phyloP scores from a whole-genome alignment of 1,140 invertebrate species.

The Drosophila aff. region DNA sequence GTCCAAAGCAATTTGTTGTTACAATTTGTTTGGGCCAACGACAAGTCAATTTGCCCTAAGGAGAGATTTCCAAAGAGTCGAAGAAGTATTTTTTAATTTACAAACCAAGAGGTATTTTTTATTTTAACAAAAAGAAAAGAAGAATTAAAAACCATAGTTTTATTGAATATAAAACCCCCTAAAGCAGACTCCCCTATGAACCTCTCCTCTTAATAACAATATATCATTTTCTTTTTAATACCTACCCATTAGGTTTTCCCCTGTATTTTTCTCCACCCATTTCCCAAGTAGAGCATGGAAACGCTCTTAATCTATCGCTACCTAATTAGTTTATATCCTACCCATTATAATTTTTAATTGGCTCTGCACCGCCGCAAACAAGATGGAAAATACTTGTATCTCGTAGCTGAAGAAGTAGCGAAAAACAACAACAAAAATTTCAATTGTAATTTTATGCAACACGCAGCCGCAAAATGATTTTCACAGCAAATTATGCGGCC shows the following conservation, averaged over 20 bases:
- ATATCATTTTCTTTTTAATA: neutral
- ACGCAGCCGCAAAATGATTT: constrained; percentile 78
- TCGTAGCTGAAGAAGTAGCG: neutral
- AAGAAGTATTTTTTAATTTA: neutral
- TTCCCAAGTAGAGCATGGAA: constrained; percentile 50
- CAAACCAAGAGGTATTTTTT: neutral
- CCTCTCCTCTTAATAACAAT: neutral
- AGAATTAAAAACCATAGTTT: neutral
- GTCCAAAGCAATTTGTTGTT: constrained; percentile 74
- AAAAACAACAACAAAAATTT: constrained; percentile 31
- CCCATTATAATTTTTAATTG: constrained; percentile 71
- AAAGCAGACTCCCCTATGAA: neutral
- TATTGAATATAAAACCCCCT: neutral
- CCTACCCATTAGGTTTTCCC: neutral
- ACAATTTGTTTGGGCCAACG: constrained; percentile 67
- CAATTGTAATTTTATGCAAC: constrained; percentile 81
- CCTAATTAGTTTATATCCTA: constrained; percentile 59
- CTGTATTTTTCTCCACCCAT: constrained; percentile 2
- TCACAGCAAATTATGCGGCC: constrained; percentile 80
- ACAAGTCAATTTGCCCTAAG: constrained; percentile 64
- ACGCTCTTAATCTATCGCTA: constrained; percentile 34
- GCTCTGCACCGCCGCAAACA: constrained; percentile 37
- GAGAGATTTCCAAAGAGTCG: neutral
- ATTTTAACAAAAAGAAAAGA: neutral
- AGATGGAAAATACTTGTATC: constrained; percentile 15